Percentiles rank a stretch among this genome's conserved stretches.
These are phyloP conservation scores for Nemopilema nomurai DNA, from an alignment of 30 jellyfish, hydroid and myxozoan genomes.

Conservation along the genomic window DNA sequence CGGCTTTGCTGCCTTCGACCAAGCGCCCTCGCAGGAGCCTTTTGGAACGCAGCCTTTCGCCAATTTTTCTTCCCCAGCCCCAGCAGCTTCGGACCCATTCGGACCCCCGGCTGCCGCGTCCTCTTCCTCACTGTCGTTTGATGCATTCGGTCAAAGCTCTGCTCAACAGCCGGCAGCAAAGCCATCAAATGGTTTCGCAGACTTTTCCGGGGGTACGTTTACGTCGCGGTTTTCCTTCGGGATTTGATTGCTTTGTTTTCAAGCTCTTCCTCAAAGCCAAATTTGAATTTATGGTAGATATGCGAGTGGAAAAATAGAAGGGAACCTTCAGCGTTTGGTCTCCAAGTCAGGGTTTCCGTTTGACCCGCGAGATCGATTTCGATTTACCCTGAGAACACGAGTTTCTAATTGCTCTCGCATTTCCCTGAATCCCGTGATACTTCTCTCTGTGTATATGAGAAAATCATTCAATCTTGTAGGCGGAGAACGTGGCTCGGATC, in stretches of 20 bases:
- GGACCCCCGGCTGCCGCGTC: conserved; percentile 53
- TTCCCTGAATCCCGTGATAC: no score
- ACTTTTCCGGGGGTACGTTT: conserved; percentile 5
- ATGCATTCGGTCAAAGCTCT: conserved; percentile 63
- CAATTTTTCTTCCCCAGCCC: conserved; percentile 4
- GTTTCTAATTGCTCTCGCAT: not conserved
- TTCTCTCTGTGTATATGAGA: no score
- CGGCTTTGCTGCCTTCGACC: conserved; percentile 60
- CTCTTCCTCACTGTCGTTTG: conserved; percentile 44
- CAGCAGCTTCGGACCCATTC: conserved; percentile 32
- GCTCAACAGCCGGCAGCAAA: not conserved
- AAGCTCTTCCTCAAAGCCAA: conserved; percentile 20
- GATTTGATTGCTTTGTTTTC: conserved; percentile 15
- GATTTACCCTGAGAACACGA: not conserved
- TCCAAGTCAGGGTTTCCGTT: no score
- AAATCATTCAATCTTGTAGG: no score
- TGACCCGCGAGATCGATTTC: not conserved
- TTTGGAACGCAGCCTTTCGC: conserved; percentile 60
- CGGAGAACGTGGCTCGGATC: conserved; percentile 38
- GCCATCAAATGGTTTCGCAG: conserved; percentile 20
- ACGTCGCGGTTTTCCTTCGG: conserved; percentile 1
- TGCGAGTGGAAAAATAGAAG: no score
- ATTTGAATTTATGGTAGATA: no score
- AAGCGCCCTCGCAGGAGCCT: conserved; percentile 42
- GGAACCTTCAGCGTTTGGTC: no score